A percentile compares a stretch with the other conserved stretches of the same genome.
These are phyloP conservation scores for Dasypus novemcinctus DNA, from an alignment of 2,113 vertebrate genomes.

Conservation along the genomic window DNA sequence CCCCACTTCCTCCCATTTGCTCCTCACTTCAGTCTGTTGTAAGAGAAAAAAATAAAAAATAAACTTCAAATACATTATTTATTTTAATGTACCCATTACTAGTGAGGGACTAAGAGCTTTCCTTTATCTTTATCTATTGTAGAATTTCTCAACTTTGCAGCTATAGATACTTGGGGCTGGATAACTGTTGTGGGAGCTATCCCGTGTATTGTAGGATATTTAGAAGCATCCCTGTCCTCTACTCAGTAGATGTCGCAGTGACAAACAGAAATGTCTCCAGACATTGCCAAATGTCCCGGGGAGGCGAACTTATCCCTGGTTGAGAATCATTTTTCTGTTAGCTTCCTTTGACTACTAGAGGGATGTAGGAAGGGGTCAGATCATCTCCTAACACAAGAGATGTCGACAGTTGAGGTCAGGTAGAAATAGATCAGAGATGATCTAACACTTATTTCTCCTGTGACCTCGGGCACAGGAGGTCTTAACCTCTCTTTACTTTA, in stretches of 20 bases:
- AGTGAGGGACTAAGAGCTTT: neutral
- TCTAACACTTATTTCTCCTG: neutral
- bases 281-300: neutral
- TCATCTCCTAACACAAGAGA: neutral
- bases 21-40: neutral
- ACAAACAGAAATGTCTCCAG: neutral
- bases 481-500: neutral
- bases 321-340: neutral
- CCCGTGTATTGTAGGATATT: neutral
- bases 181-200: neutral
- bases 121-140: neutral
- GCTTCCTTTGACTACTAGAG: neutral
- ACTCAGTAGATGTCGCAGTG: neutral
- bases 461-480: neutral
- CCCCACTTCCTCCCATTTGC: neutral
- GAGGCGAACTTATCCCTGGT: neutral
- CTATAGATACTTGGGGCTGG: neutral
- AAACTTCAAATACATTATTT: conserved; percentile 8
- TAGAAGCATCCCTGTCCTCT: neutral
- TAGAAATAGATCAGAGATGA: neutral
- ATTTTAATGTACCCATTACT: neutral
- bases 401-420: neutral
- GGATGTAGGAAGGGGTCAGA: neutral
- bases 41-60: neutral
- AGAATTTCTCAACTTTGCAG: neutral